Base-by-base conservation (phyloP, 1,140 invertebrate species). In the Cydia strobilella region DNA sequence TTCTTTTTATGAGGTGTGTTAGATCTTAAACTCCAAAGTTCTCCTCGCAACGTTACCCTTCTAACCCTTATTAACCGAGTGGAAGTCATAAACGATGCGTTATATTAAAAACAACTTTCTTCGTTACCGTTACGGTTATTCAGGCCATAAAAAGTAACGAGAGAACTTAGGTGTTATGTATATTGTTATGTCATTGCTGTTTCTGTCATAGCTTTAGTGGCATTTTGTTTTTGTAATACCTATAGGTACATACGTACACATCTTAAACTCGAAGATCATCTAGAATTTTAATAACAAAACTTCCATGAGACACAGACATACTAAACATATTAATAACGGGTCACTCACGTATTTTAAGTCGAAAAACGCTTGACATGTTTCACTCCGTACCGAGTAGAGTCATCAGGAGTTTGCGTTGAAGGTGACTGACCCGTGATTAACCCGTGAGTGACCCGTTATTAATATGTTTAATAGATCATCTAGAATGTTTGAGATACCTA, bases 91-190 rank as follows among this genome's bases (percentile, higher is more conserved):
- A 66, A 66, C 63, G 65, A 35, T 69, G n/a, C 35, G 65, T 69
- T 69, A 15, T 69, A 31, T 66, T 66, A 66, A 25, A 39, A 69
- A 69, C 13, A 69, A 69, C n/a, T 35, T 69, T 69, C 15, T 69
- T 39, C 31, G 27, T 18, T 69, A 69, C 15, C 15, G 65, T 39
- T 69, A 69, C 31, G 65, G 27, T 35, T 35, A 35, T 65, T 65
- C 13, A 45, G 42, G 13, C 9, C 31, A 35, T 69, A 69, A 69
- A 69, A 69, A 69, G 18, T 69, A 69, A 69, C 31, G 25, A 35
- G 65, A 35, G 27, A 39, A 69, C 27, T 69, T 35, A 69, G 65
- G 65, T 69, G 65, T 69, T 39, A 42, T 69, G 65, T 69, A 69
- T 69, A 69, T 39, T 69, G 65, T 69, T 69, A 69, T 69, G 65